Base-by-base conservation (phyloP, 2,113 vertebrate genomes). In the Lophotis ruficrista region DNA sequence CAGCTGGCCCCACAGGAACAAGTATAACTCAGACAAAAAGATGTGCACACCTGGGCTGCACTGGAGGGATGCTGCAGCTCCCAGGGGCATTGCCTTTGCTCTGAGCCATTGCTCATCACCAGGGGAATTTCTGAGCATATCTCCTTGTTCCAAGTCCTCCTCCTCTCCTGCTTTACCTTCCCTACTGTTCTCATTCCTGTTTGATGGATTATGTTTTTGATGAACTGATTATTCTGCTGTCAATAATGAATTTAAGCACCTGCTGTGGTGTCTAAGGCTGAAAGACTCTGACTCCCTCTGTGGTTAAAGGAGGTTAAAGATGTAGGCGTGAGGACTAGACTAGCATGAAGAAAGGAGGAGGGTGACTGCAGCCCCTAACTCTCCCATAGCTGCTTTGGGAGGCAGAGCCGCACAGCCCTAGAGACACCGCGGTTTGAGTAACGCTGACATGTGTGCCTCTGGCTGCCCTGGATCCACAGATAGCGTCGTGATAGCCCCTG, bases 401-500 rank as follows among this genome's bases (percentile, higher is more conserved):
- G 51, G 21, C 28, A 47, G 48, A 58, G 27, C 4, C 62, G 58
- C 43, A 23, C 16, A 53, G 33, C 14, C 25, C 31, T 50, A 6
- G 7, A 27, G 25, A 47, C 11, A 24, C 5, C 2, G 21, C 35
- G 19, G 12, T 33, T 30, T 82, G 23, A 31, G 13, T 37, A 15
- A 14, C 23, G 30, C 58, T 30, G 33, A 12, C 10, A 2, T 3
- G 5, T 21, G 7, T 27, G 28, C 16, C 24, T 19, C 3, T 10
- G 10, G 22, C 69, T 17, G 13, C 12, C 54, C 10, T 2, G 9
- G 23, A 37, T 48, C n/a, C 47, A 15, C 30, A 18, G 23, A 4
- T 1, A 56, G 14, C 10, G 28, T 10, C 1, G 0, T 9, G 15
- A 60, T 5, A 41, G 10, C 33, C 20, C 6, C 0, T 25, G 37